Evolutionary conservation across 2,797 vertebrate genomes (phyloP).

Genomic region (Loris lydekkerianus): DNA sequence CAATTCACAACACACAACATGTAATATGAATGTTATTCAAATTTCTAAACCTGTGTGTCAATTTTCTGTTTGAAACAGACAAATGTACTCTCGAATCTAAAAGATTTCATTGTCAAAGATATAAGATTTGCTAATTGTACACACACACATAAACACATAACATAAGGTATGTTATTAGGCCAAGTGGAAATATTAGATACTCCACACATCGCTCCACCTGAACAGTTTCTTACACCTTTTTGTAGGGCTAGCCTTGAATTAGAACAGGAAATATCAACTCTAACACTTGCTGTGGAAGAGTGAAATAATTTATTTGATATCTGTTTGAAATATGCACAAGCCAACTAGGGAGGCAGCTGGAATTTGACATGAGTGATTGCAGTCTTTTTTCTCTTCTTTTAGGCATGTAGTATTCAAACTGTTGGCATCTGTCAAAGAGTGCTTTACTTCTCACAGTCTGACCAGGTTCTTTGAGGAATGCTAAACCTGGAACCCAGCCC

Average conservation of each 20-base stretch:
- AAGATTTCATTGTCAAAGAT: not conserved
- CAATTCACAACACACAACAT: not conserved
- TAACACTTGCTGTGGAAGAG: not conserved
- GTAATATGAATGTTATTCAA: not conserved
- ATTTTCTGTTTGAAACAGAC: not conserved
- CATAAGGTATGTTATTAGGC: not conserved
- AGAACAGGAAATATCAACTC: not conserved
- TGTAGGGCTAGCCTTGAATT: not conserved
- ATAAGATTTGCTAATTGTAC: not conserved
- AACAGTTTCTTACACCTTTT: not conserved
- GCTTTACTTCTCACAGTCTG: not conserved
- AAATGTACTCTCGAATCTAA: not conserved
- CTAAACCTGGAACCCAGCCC: not conserved
- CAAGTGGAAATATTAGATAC: not conserved
- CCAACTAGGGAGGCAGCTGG: not conserved
- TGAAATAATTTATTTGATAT: constrained; percentile 13
- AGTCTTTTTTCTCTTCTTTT: not conserved
- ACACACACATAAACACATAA: not conserved
- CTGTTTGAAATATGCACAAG: not conserved
- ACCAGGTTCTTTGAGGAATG: not conserved
- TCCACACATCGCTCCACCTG: not conserved
- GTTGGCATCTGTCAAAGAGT: not conserved
- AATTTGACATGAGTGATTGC: constrained; percentile 4
- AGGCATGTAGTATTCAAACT: not conserved
- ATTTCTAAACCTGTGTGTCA: not conserved